A percentile compares a stretch with the other conserved stretches of the same genome.
Conservation (phyloP, 2,888 invertebrate genomes). For the Chalcosyrphus nemorum region DNA sequence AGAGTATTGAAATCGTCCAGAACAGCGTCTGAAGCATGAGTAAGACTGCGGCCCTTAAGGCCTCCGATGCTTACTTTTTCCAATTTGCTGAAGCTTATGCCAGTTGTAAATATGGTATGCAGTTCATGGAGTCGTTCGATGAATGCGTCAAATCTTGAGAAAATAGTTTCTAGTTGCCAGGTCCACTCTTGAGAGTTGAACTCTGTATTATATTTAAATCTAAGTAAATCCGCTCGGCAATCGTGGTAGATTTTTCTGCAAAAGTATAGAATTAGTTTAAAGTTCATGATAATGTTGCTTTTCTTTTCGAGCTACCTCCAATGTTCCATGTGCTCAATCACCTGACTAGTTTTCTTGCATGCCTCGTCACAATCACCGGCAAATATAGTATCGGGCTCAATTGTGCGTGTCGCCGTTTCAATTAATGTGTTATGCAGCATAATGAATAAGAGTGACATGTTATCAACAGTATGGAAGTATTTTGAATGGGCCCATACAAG, state of each 20-base stretch:
- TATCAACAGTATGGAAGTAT: slow-evolving; percentile 87
- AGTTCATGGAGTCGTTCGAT: slow-evolving; percentile 86
- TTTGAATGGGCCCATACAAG: slow-evolving; percentile 93
- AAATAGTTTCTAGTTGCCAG: slow-evolving; percentile 88
- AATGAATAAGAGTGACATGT: slow-evolving; percentile 88
- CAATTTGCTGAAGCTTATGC: slow-evolving; percentile 91
- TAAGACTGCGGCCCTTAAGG: slow-evolving; percentile 85
- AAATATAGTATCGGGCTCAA: slow-evolving; percentile 92
- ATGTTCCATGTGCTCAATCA: slow-evolving; percentile 83
- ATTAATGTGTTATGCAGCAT: slow-evolving; percentile 92
- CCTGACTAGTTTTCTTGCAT: slow-evolving; percentile 84
- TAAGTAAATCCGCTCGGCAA: slow-evolving; percentile 82
- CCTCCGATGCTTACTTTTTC: slow-evolving; percentile 93
- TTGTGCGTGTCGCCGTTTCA: slow-evolving; percentile 86
- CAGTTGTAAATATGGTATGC: slow-evolving; percentile 88
- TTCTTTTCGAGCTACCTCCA: slow-evolving; percentile 82
- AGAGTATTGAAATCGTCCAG: slow-evolving; percentile 77
- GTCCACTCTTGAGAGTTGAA: slow-evolving; percentile 87
- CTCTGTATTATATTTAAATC: slow-evolving; percentile 77
- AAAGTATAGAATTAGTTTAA: not conserved
- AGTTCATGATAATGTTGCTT: not conserved
- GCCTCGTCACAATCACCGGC: slow-evolving; percentile 93
- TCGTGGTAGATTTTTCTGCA: slow-evolving; percentile 82
- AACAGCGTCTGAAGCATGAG: slow-evolving; percentile 82
- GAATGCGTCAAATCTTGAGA: slow-evolving; percentile 86